phyloP scores from a whole-genome alignment of 2,113 vertebrate genomes.

The Solea senegalensis region DNA sequence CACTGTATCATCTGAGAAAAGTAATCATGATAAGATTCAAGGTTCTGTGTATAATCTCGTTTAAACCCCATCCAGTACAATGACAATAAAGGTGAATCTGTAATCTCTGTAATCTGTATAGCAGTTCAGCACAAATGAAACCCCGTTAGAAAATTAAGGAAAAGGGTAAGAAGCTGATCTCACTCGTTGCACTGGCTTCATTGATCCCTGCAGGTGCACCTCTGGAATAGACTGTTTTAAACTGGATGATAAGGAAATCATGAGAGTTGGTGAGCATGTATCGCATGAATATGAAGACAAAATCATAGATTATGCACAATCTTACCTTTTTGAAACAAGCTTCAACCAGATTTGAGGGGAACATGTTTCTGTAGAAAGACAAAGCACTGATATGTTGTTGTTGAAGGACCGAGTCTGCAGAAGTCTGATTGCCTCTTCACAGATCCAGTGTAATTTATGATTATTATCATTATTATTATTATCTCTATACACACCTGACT shows the following conservation, averaged over 20 bases:
- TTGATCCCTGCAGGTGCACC: conserved; percentile 37
- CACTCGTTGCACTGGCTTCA: conserved; percentile 9
- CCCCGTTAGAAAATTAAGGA: not conserved
- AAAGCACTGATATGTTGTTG: not conserved
- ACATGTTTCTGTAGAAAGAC: conserved; percentile 87
- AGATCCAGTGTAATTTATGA: not conserved
- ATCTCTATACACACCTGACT: conserved; percentile 76
- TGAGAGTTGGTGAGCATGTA: not conserved
- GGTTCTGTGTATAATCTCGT: no score
- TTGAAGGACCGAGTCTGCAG: not conserved
- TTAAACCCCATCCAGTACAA: no score
- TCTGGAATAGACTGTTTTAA: conserved; percentile 82
- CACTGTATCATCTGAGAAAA: not conserved
- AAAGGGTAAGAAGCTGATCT: not conserved
- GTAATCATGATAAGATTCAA: not conserved
- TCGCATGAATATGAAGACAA: conserved; percentile 7
- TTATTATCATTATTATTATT: not conserved
- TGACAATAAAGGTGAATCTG: no score
- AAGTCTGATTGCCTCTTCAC: not conserved
- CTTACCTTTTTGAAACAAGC: conserved; percentile 95
- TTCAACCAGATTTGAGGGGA: conserved; percentile 91
- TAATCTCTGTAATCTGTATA: not conserved
- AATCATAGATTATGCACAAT: not conserved
- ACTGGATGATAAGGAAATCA: conserved; percentile 70
- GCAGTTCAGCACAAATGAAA: not conserved